Evolutionary conservation across 1,140 invertebrate genomes (phyloP).

Genomic region (Drosophila pectinifera): DNA sequence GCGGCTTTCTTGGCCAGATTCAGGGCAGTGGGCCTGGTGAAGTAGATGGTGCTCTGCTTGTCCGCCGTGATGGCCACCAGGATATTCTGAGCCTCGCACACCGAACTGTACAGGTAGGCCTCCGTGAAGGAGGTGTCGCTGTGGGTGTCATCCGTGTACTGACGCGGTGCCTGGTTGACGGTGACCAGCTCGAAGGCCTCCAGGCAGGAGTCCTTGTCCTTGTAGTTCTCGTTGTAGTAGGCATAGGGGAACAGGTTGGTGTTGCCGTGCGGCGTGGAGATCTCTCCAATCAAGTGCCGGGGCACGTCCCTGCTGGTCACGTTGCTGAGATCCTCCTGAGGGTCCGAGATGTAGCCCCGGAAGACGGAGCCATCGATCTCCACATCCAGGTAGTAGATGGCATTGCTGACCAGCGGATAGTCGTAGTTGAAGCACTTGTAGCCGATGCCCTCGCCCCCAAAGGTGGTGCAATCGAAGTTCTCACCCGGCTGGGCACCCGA

Average conservation of each 20-base stretch:
- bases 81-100: constrained; percentile 27
- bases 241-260: constrained; percentile 34
- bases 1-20: background rate
- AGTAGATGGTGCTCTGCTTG: constrained; percentile 36
- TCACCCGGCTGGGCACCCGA: constrained; percentile 1
- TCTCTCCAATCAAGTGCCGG: constrained; percentile 31
- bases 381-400: constrained; percentile 47
- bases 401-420: constrained; percentile 39
- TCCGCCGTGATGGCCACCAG: constrained; percentile 33
- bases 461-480: constrained; percentile 28
- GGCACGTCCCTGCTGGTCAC: constrained; percentile 6
- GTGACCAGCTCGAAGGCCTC: constrained; percentile 43
- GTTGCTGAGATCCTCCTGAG: constrained; percentile 26
- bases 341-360: constrained; percentile 36
- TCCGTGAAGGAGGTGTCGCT: constrained; percentile 16
- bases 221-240: constrained; percentile 44
- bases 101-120: constrained; percentile 29
- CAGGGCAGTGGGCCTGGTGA: constrained; percentile 31
- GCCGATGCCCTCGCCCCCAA: constrained; percentile 36
- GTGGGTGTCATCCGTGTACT: constrained; percentile 14
- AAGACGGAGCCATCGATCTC: constrained; percentile 31
- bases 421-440: constrained; percentile 39
- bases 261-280: constrained; percentile 10
- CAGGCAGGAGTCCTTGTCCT: constrained; percentile 27
- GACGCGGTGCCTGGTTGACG: constrained; percentile 34